These are phyloP conservation scores for Phortica variegata DNA, from an alignment of 1,140 invertebrate species.

Conservation along the genomic window DNA sequence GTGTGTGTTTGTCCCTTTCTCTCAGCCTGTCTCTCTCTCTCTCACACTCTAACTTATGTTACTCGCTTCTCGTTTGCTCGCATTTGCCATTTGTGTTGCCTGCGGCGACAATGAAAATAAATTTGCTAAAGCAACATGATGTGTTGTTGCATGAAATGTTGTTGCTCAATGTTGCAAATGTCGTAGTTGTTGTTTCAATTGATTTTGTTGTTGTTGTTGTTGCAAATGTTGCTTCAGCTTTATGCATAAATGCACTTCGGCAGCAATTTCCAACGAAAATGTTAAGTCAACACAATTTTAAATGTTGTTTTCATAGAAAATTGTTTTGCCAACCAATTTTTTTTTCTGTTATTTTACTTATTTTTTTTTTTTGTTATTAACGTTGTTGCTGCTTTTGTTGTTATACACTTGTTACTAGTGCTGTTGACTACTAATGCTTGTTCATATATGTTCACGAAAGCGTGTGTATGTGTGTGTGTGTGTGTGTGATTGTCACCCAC, in stretches of 20 bases:
- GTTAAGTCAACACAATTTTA: constrained; percentile 54
- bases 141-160: constrained; percentile 47
- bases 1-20: not conserved
- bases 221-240: constrained; percentile 27
- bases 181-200: not conserved
- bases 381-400: not conserved
- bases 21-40: constrained; percentile 10
- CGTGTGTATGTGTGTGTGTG: not conserved
- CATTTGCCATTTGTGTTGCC: constrained; percentile 26
- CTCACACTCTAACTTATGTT: too few relatives aligned
- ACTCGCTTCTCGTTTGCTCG: too few relatives aligned
- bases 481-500: not conserved
- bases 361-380: too few relatives aligned
- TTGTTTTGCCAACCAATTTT: constrained; percentile 15
- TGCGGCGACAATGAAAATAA: constrained; percentile 53
- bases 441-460: not conserved
- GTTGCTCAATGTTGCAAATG: constrained; percentile 3
- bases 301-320: constrained; percentile 51
- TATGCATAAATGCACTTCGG: constrained; percentile 48
- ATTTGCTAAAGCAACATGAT: constrained; percentile 49
- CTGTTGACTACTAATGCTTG: too few relatives aligned
- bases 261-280: constrained; percentile 35
- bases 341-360: too few relatives aligned
- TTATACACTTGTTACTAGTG: too few relatives aligned
- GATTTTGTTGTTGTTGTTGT: constrained; percentile 16